phyloP scores from a whole-genome alignment of 35 echinoderm and acorn worm genomes.

The Strongylocentrotus purpuratus region DNA sequence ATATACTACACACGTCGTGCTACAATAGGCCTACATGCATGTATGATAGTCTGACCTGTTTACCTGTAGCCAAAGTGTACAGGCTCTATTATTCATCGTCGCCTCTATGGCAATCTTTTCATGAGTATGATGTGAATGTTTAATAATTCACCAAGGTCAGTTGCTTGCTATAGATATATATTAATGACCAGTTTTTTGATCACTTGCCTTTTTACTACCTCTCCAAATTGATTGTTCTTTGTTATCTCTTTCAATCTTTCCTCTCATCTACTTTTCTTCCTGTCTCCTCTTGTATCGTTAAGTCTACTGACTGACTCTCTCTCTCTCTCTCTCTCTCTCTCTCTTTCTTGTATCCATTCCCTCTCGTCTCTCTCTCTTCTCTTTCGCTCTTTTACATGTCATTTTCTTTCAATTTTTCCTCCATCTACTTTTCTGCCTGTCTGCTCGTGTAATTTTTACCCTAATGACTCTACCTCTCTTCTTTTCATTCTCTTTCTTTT shows the following conservation, averaged over 20 bases:
- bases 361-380: not conserved
- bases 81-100: not conserved
- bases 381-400: not conserved
- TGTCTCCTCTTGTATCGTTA: not conserved
- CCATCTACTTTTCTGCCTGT: not conserved
- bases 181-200: slow-evolving; percentile 7
- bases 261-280: not conserved
- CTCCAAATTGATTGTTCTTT: not conserved
- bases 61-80: not conserved
- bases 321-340: not conserved
- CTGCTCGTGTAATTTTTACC: too few relatives aligned
- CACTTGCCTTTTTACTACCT: not conserved
- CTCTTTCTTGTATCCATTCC: not conserved
- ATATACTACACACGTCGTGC: not conserved
- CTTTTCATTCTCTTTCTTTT: not conserved
- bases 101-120: not conserved
- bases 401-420: not conserved
- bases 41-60: not conserved
- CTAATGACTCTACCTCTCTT: not conserved
- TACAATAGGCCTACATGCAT: not conserved
- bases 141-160: slow-evolving; percentile 34
- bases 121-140: not conserved
- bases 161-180: not conserved
- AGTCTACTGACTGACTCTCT: not conserved
- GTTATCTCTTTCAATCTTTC: not conserved